Evolutionary conservation across 1,140 invertebrate species (phyloP).

Genomic region (Heliconius hermathena): DNA sequence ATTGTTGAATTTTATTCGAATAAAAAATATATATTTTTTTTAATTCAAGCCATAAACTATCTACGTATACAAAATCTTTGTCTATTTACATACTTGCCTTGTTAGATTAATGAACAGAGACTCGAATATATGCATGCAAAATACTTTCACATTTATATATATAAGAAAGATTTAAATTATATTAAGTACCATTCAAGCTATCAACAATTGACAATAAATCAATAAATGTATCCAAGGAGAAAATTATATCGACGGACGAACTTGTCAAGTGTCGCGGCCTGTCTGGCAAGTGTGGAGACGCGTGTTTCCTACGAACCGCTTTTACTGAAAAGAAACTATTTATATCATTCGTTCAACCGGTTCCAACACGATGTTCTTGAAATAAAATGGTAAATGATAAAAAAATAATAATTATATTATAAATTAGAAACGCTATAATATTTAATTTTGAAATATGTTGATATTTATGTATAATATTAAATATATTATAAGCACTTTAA

Average conservation of each 20-base stretch:
- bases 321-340: constrained; percentile 44
- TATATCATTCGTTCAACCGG: constrained; percentile 21
- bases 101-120: too few species aligned
- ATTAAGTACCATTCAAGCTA: background rate
- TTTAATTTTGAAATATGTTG: background rate
- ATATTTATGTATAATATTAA: background rate
- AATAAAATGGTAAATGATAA: constrained; percentile 13
- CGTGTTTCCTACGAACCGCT: constrained; percentile 44
- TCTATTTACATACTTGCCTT: too few species aligned
- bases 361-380: constrained; percentile 20
- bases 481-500: background rate
- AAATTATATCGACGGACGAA: constrained; percentile 21
- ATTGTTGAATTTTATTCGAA: too few species aligned
- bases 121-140: background rate
- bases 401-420: background rate
- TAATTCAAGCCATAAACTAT: too few species aligned
- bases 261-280: constrained; percentile 19
- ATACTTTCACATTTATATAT: constrained; percentile 1
- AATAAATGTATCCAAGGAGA: constrained; percentile 16
- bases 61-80: too few species aligned
- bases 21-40: too few species aligned
- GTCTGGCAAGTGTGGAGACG: constrained; percentile 37
- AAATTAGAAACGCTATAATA: background rate
- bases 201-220: constrained; percentile 1
- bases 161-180: background rate